Base-by-base conservation (phyloP, 2,797 vertebrate genomes). In the Cossypha polioptera region DNA sequence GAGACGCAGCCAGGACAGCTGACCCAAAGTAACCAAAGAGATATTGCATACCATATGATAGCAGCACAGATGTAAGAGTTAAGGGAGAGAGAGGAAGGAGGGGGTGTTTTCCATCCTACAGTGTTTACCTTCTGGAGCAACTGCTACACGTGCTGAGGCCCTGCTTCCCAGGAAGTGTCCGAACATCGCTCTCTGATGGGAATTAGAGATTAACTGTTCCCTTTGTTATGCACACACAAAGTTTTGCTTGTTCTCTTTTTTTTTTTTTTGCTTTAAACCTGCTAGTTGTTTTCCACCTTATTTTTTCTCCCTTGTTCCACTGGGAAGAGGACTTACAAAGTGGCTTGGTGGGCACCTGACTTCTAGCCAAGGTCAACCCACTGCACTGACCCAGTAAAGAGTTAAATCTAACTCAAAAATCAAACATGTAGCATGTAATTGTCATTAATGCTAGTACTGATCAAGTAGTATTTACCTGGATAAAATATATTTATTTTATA, bases 261-360 rank as follows among this genome's bases (percentile, higher is more conserved):
- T 54, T 54, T 31, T 51, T 51, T 36, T 13, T 38, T 24, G 0
- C 13, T 57, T 74, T 42, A 48, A 65, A 73, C 25, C 20, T 42
- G 11, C 20, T 25, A 17, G 13, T 4, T 35, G 16, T 20, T 57
- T 57, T 42, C 29, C 16, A 13, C 24, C 1, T 19, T 31, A 20
- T 21, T 83, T 13, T 48, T 5, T 14, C 20, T 25, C 20, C 9
- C 35, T 26, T 42, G 7, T 16, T 48, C 29, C 0, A 0, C 16
- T 31, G 51, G 29, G 31, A 73, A 57, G 5, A 31, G 5, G 5
- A 20, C 2, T 24, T 22, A 29, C 1, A 33, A 29, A 72, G 16
- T 10, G 33, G 29, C 29, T 42, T 65, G 31, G 35, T 31, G 35
- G 17, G 26, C 43, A 35, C 20, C 20, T 16, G 24, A 31, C 7